Percentiles rank a stretch among this genome's conserved stretches.
phyloP scores from a whole-genome alignment of 2,113 vertebrate species.

The Tyrannus savana region DNA sequence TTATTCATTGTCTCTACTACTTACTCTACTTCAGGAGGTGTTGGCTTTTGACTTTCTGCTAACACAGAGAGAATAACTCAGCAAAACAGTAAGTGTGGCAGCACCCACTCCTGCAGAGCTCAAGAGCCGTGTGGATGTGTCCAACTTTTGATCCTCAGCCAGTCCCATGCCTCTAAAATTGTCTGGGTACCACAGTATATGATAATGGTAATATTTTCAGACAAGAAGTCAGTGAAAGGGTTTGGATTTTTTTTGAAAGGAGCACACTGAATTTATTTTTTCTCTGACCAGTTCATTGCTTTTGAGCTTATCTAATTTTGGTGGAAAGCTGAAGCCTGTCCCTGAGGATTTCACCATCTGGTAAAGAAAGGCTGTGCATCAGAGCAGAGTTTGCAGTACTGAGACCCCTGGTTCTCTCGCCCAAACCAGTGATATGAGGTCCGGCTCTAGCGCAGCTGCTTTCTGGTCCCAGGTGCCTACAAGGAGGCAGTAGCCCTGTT shows the following conservation, averaged over 20 bases:
- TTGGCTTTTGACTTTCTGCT: neutral
- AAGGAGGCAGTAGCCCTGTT: neutral
- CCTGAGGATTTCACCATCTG: neutral
- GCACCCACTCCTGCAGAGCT: neutral
- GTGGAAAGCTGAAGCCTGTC: constrained; percentile 32
- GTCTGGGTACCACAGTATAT: neutral
- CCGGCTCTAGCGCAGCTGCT: fast-evolving
- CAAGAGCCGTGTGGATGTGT: fast-evolving
- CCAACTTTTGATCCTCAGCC: neutral
- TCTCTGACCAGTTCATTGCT: constrained; percentile 21
- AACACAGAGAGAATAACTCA: neutral
- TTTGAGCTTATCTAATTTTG: neutral
- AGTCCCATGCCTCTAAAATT: neutral
- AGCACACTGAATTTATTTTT: neutral
- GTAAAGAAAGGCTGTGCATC: neutral
- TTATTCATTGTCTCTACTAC: neutral
- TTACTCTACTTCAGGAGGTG: neutral
- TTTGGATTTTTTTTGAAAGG: neutral
- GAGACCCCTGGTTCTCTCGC: neutral
- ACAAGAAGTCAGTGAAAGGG: neutral
- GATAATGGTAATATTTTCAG: neutral
- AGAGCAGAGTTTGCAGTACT: neutral
- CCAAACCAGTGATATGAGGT: fast-evolving
- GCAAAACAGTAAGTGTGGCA: neutral
- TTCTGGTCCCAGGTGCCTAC: neutral